Percentiles rank a stretch among this genome's conserved stretches.
phyloP scores from a whole-genome alignment of 2,797 vertebrate genomes.

The Pangasius larnaudii region DNA sequence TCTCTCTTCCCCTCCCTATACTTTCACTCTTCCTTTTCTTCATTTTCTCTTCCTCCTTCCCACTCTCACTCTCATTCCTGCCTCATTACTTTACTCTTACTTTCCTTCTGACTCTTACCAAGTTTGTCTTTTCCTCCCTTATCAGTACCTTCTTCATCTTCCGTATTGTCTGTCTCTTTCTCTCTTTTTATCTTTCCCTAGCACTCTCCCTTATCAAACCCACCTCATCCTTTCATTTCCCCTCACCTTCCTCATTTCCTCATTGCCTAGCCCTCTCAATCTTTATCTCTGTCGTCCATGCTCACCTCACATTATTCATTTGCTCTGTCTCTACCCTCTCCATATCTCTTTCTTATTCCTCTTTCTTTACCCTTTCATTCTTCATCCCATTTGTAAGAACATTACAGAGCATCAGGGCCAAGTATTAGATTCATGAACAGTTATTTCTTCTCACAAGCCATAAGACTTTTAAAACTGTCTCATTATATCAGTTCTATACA shows the following conservation, averaged over 20 bases:
- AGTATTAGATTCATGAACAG: neutral
- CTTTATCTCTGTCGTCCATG: conserved; percentile 4
- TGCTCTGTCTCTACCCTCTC: no score
- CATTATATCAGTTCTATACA: neutral
- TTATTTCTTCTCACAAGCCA: neutral
- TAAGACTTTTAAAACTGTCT: neutral
- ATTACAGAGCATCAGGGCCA: neutral
- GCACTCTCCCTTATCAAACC: neutral
- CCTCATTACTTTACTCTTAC: neutral
- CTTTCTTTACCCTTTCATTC: neutral
- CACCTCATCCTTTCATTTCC: neutral
- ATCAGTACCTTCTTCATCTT: neutral
- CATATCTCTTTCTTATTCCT: neutral
- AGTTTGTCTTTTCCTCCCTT: neutral
- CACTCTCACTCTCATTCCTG: neutral
- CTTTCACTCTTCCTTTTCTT: neutral
- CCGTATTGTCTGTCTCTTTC: neutral
- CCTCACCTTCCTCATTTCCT: conserved; percentile 2
- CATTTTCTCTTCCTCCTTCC: neutral
- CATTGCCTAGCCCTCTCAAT: neutral
- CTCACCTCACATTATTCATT: conserved; percentile 4
- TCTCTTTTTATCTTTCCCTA: neutral
- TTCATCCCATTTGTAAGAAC: neutral
- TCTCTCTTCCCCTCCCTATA: neutral
- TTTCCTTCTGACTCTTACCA: neutral